phyloP scores from a whole-genome alignment of 2,888 invertebrate species.

The Scaptomyza flava region DNA sequence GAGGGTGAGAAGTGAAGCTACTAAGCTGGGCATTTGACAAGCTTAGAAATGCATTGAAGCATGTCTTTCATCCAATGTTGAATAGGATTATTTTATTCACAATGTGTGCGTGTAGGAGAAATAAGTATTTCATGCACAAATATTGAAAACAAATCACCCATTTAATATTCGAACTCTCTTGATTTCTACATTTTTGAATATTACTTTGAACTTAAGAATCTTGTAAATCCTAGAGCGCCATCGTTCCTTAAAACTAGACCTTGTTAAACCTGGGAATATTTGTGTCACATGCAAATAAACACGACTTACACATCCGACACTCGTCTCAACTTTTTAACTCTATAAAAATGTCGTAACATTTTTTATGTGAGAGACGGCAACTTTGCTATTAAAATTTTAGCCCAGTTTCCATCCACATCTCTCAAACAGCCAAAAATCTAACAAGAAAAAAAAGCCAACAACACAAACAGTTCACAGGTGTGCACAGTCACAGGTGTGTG shows the following conservation, averaged over 20 bases:
- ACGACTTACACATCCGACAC: background rate
- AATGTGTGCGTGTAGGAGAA: constrained; percentile 1
- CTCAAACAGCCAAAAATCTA: constrained; percentile 11
- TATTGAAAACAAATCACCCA: too few relatives aligned
- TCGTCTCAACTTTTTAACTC: background rate
- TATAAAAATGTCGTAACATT: constrained; percentile 7
- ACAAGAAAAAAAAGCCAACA: constrained; percentile 4
- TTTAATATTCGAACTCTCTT: too few relatives aligned
- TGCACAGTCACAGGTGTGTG: constrained; percentile 58
- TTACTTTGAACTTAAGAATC: too few relatives aligned
- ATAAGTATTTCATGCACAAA: too few relatives aligned
- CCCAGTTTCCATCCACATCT: constrained; percentile 61
- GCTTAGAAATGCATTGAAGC: constrained; percentile 62
- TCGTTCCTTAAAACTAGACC: too few relatives aligned
- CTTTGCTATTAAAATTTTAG: constrained; percentile 63
- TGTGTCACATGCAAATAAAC: background rate
- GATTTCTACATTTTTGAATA: too few relatives aligned
- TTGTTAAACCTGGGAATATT: background rate
- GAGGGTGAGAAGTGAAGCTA: constrained; percentile 28
- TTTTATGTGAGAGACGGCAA: background rate
- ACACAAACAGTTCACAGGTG: constrained; percentile 46
- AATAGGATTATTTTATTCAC: constrained; percentile 26
- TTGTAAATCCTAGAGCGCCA: too few relatives aligned
- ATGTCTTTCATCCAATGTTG: constrained; percentile 37
- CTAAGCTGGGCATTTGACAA: constrained; percentile 62